Conservation (phyloP, 2,888 invertebrate species). For the Sericinus montela region DNA sequence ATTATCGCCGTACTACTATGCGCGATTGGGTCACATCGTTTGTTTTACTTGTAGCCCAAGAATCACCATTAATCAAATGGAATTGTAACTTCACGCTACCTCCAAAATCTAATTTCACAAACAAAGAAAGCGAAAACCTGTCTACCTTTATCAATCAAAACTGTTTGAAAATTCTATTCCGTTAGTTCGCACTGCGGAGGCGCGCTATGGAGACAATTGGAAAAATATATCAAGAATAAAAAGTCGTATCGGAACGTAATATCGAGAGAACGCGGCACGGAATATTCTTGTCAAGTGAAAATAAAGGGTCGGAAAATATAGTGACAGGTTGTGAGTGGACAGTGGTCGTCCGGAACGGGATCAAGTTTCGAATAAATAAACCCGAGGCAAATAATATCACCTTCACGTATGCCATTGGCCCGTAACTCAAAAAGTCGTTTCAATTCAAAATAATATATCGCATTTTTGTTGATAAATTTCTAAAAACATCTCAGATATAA, state of each 20-base stretch:
- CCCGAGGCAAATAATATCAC: constrained; percentile 63
- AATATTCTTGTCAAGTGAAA: constrained; percentile 78
- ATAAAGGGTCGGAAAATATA: constrained; percentile 74
- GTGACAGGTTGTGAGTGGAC: constrained; percentile 74
- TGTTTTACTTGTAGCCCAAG: constrained; percentile 49
- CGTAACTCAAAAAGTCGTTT: constrained; percentile 44
- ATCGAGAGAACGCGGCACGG: constrained; percentile 64
- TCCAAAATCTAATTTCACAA: constrained; percentile 74
- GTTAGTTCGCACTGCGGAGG: constrained; percentile 66
- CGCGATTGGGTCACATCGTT: constrained; percentile 54
- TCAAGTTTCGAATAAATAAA: constrained; percentile 73
- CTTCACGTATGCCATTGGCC: constrained; percentile 50
- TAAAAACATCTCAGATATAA: no score
- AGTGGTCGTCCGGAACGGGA: constrained; percentile 66
- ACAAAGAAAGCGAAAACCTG: constrained; percentile 76
- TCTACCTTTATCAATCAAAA: constrained; percentile 79
- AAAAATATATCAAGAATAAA: constrained; percentile 77
- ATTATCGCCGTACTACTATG: constrained; percentile 49
- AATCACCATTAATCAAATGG: constrained; percentile 74
- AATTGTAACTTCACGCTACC: constrained; percentile 69
- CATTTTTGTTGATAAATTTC: no score
- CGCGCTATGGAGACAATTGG: constrained; percentile 70
- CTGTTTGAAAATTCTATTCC: constrained; percentile 75
- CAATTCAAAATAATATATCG: neutral
- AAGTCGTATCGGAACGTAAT: constrained; percentile 76